Evolutionary conservation across 2,797 vertebrate genomes (phyloP).

Genomic region (Cottoperca gobio): DNA sequence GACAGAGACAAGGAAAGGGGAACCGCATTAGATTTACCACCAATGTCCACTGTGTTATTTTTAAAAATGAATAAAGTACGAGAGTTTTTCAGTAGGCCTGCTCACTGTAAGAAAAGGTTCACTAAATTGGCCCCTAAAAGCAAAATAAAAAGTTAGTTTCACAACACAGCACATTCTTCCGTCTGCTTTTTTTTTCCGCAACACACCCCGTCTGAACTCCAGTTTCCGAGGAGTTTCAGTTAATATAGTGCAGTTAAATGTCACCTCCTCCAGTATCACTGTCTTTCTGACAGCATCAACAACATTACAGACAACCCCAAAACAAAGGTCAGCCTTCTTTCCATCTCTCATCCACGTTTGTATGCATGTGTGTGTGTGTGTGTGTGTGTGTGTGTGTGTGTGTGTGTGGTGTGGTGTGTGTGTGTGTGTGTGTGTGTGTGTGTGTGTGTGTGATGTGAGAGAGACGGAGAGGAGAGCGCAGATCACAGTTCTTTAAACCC

Average conservation of each 20-base stretch:
- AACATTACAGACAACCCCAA: constrained; percentile 60
- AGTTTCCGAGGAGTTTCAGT: constrained; percentile 53
- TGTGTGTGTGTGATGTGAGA: background rate
- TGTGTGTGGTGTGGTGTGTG: no score
- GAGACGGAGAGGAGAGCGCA: background rate
- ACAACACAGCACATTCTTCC: constrained; percentile 1
- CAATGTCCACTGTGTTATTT: background rate
- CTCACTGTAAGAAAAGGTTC: background rate
- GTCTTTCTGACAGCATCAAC: constrained; percentile 64
- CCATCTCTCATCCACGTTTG: constrained; percentile 27
- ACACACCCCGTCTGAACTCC: constrained; percentile 39
- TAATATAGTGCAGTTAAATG: constrained; percentile 70
- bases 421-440: constrained; percentile 39
- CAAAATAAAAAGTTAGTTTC: constrained; percentile 19
- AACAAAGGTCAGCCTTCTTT: constrained; percentile 65
- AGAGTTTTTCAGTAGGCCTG: background rate
- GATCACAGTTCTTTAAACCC: constrained; percentile 65
- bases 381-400: no score
- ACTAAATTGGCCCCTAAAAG: background rate
- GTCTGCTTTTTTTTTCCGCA: constrained; percentile 5
- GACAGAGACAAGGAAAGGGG: background rate
- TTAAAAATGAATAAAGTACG: background rate
- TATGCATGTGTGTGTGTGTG: constrained; percentile 23
- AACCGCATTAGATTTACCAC: background rate
- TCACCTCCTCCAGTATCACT: constrained; percentile 66